A percentile compares a stretch with the other conserved stretches of the same genome.
Evolutionary conservation across 2,113 vertebrate genomes (phyloP).

Genomic region (Scartelaos histophorus): DNA sequence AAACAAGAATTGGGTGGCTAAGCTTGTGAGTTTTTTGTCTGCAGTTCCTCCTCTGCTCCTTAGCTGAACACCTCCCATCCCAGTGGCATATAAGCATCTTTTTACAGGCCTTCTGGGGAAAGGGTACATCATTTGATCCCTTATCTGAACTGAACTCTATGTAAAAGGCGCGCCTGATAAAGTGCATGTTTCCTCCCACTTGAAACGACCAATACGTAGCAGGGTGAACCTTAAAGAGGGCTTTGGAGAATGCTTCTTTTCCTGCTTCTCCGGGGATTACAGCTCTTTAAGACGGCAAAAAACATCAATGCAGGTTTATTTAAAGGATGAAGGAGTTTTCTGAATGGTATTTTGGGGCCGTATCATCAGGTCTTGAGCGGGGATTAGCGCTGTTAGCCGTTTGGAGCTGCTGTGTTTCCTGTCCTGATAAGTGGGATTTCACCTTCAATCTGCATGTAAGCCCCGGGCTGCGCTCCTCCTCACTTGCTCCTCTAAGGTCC

Average conservation of each 20-base stretch:
- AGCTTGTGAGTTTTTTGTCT: neutral
- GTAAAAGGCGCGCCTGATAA: slow-evolving; percentile 55
- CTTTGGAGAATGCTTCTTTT: slow-evolving; percentile 65
- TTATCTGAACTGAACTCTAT: slow-evolving; percentile 53
- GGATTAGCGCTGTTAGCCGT: slow-evolving; percentile 77
- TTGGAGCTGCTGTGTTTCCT: slow-evolving; percentile 75
- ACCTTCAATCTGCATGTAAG: slow-evolving; percentile 76
- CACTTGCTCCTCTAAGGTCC: slow-evolving; percentile 63
- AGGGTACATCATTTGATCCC: slow-evolving; percentile 61
- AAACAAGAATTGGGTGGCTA: neutral
- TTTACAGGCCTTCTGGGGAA: slow-evolving; percentile 31
- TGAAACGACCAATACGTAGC: slow-evolving; percentile 68
- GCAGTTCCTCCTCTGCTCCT: slow-evolving; percentile 40
- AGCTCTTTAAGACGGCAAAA: slow-evolving; percentile 71
- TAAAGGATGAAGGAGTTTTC: slow-evolving; percentile 77
- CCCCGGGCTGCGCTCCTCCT: slow-evolving; percentile 72
- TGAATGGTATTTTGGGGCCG: slow-evolving; percentile 72
- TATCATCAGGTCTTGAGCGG: slow-evolving; percentile 73
- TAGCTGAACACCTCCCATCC: slow-evolving; percentile 31
- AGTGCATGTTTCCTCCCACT: slow-evolving; percentile 63
- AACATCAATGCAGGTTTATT: slow-evolving; percentile 78
- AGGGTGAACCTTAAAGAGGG: slow-evolving; percentile 74
- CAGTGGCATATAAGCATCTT: slow-evolving; percentile 23
- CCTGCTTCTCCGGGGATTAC: slow-evolving; percentile 65
- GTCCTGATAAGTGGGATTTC: slow-evolving; percentile 77